Conservation (phyloP, 2,797 vertebrate genomes). For the Tokudaia tokunoshimensis region DNA sequence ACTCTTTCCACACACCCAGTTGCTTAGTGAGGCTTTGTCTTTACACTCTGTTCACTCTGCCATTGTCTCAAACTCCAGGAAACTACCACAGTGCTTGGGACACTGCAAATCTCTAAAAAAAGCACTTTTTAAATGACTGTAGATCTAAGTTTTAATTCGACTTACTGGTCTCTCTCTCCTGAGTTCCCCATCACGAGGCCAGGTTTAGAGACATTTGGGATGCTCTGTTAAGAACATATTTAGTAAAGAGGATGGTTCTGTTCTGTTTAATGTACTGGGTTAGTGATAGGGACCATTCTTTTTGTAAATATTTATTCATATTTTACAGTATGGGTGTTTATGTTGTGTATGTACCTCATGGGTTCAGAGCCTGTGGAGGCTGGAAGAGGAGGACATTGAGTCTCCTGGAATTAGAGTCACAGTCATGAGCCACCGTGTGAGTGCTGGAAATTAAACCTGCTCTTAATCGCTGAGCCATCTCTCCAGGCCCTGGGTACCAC, state of each 20-base stretch:
- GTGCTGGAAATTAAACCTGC: not conserved
- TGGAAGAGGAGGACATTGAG: not conserved
- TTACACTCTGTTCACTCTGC: not conserved
- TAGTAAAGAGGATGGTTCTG: not conserved
- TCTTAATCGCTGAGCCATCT: not conserved
- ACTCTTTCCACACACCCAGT: not conserved
- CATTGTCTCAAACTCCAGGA: not conserved
- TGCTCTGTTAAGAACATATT: conserved; percentile 17
- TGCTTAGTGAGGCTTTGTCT: not conserved
- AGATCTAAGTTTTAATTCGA: conserved; percentile 28
- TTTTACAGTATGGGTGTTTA: not conserved
- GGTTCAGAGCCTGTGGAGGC: not conserved
- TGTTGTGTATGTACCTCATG: not conserved
- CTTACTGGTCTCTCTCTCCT: not conserved
- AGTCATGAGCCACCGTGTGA: not conserved
- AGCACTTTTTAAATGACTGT: not conserved
- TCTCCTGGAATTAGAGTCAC: not conserved
- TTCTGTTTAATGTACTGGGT: not conserved
- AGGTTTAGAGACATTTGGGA: conserved; percentile 14
- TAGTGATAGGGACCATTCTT: not conserved
- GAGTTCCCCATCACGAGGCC: not conserved
- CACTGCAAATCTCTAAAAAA: not conserved
- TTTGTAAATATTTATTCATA: not conserved
- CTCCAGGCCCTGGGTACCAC: no score
- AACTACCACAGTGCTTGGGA: not conserved